Conservation (phyloP, 2,113 vertebrate species). For the Narcine bancroftii region DNA sequence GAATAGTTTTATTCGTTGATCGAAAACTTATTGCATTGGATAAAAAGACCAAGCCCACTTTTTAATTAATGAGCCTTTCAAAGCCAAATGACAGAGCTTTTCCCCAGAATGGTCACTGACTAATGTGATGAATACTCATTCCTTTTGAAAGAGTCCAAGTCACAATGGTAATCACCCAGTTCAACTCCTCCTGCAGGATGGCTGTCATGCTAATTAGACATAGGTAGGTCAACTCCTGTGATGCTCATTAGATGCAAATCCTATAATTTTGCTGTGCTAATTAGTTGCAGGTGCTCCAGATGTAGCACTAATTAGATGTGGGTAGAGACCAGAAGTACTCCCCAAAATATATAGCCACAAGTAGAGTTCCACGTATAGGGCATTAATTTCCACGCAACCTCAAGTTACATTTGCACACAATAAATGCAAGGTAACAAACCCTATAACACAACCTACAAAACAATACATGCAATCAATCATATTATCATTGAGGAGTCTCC, state of each 20-base stretch:
- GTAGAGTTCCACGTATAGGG: not conserved
- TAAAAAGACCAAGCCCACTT: not conserved
- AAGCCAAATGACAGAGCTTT: not conserved
- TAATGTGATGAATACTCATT: not conserved
- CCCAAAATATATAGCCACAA: not conserved
- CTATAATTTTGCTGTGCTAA: too few relatives aligned
- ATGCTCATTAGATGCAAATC: not conserved
- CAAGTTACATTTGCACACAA: too few relatives aligned
- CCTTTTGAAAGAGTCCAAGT: not conserved
- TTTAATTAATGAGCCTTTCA: not conserved
- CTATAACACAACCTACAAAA: too few relatives aligned
- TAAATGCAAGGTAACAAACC: too few relatives aligned
- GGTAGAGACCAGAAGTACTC: not conserved
- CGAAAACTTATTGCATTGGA: not conserved
- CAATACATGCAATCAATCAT: too few relatives aligned
- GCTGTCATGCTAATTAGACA: not conserved
- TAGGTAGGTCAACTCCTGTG: not conserved
- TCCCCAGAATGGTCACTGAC: not conserved
- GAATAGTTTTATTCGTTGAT: too few relatives aligned
- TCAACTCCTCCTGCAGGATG: not conserved
- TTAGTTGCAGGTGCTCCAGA: not conserved
- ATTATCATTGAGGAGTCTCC: too few relatives aligned
- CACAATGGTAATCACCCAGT: not conserved
- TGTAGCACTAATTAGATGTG: not conserved
- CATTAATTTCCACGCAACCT: not conserved